Percentiles rank a stretch among this genome's conserved stretches.
These are phyloP conservation scores for Archips xylosteana DNA, from an alignment of 2,888 invertebrate species.

Conservation along the genomic window DNA sequence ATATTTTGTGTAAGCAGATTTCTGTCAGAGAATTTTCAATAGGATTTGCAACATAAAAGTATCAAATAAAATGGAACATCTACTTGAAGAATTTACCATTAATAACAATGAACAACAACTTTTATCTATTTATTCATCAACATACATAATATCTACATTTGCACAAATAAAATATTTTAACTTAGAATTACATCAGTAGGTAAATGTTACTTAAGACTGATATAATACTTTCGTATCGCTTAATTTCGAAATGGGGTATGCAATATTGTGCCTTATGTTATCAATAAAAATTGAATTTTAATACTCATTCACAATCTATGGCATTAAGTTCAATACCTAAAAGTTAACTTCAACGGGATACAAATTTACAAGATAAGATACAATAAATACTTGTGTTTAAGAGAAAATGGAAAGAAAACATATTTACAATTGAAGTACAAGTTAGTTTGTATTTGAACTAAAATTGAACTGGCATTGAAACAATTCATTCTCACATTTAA, in stretches of 20 bases:
- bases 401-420: slow-evolving; percentile 71
- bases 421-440: slow-evolving; percentile 73
- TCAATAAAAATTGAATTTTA: slow-evolving; percentile 39
- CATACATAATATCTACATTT: slow-evolving; percentile 86
- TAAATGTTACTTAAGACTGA: slow-evolving; percentile 61
- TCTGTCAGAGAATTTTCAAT: no score
- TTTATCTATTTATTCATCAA: slow-evolving; percentile 85
- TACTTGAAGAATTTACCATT: slow-evolving; percentile 37
- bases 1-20: no score
- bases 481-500: slow-evolving; percentile 30
- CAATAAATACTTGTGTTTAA: slow-evolving; percentile 69
- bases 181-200: slow-evolving; percentile 78
- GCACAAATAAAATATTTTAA: slow-evolving; percentile 79
- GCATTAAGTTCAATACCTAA: slow-evolving; percentile 71
- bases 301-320: slow-evolving; percentile 53
- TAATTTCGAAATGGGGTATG: slow-evolving; percentile 57
- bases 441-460: slow-evolving; percentile 24
- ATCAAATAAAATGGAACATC: background rate
- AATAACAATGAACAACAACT: slow-evolving; percentile 60
- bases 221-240: slow-evolving; percentile 72
- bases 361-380: slow-evolving; percentile 66
- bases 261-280: slow-evolving; percentile 35
- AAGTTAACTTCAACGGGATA: slow-evolving; percentile 67
- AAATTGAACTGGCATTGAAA: slow-evolving; percentile 30
- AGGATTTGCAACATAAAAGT: background rate